These are phyloP conservation scores for Galleria mellonella DNA, from an alignment of 1,140 invertebrate genomes.

Conservation along the genomic window DNA sequence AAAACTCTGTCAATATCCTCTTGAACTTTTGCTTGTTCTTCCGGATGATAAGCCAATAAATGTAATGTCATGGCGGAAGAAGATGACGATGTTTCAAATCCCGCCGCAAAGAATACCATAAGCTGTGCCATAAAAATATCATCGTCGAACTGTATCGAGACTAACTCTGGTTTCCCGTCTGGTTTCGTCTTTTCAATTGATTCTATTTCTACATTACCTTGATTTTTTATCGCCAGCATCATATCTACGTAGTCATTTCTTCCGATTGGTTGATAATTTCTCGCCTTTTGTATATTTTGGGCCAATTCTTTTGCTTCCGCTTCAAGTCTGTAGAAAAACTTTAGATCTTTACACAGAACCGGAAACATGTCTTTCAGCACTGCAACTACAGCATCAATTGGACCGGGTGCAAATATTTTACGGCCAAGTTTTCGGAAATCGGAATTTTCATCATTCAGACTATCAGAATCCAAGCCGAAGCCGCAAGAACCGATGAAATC, in stretches of 20 bases:
- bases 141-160: slow-evolving; percentile 18
- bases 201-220: slow-evolving; percentile 8
- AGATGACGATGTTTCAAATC: slow-evolving; percentile 67
- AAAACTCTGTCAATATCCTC: slow-evolving; percentile 63
- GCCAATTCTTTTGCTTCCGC: not conserved
- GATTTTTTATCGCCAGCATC: slow-evolving; percentile 61
- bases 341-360: not conserved
- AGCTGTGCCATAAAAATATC: slow-evolving; percentile 58
- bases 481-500: slow-evolving; percentile 52
- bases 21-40: slow-evolving; percentile 62
- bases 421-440: slow-evolving; percentile 1
- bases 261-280: slow-evolving; percentile 38
- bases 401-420: not conserved
- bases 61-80: slow-evolving; percentile 65
- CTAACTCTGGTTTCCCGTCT: slow-evolving; percentile 7
- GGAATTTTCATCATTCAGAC: slow-evolving; percentile 14
- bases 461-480: slow-evolving; percentile 25
- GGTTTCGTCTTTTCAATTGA: slow-evolving; percentile 36
- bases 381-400: not conserved
- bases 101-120: slow-evolving; percentile 73
- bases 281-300: slow-evolving; percentile 40
- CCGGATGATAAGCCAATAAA: slow-evolving; percentile 57
- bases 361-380: not conserved
- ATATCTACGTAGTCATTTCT: slow-evolving; percentile 73
- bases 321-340: not conserved